A percentile compares a stretch with the other conserved stretches of the same genome.
Conservation (phyloP, 1,140 invertebrate genomes). For the Drosophila carrolli region DNA sequence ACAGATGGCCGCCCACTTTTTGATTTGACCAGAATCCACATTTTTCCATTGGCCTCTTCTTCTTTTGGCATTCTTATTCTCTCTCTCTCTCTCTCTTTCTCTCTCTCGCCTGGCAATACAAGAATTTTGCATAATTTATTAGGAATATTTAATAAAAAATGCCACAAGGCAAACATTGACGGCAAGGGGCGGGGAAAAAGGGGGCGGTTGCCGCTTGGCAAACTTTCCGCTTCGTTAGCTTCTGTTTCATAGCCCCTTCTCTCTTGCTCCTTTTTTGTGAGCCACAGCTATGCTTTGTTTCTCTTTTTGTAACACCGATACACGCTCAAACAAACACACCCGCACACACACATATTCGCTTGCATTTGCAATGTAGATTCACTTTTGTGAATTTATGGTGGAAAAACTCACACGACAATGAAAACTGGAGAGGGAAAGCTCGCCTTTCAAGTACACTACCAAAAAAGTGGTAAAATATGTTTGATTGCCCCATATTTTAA, state of each 20-base stretch:
- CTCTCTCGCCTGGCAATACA: conserved; percentile 59
- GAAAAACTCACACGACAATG: conserved; percentile 64
- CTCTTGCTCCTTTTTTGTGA: conserved; percentile 47
- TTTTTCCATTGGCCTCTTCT: conserved; percentile 5
- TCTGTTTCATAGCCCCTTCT: conserved; percentile 40
- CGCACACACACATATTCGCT: conserved; percentile 29
- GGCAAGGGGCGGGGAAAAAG: conserved; percentile 9
- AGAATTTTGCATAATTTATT: conserved; percentile 81
- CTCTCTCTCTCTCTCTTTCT: conserved; percentile 5
- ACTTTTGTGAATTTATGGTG: conserved; percentile 74
- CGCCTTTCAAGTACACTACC: conserved; percentile 17
- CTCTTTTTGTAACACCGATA: conserved; percentile 30
- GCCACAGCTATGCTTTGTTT: conserved; percentile 80
- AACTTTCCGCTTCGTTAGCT: conserved; percentile 82
- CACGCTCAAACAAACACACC: conserved; percentile 11
- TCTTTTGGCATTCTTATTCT: conserved; percentile 1
- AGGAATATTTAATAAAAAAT: conserved; percentile 82
- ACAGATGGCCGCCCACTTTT: conserved; percentile 43
- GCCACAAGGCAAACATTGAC: conserved; percentile 72
- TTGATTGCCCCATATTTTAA: neutral
- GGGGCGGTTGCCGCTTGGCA: conserved; percentile 58
- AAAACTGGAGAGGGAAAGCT: conserved; percentile 13
- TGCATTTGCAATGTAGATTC: conserved; percentile 82
- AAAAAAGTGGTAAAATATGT: conserved; percentile 21
- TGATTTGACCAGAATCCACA: conserved; percentile 60